These are phyloP conservation scores for Limnephilus auricula DNA, from an alignment of 2,888 invertebrate species.

Conservation along the genomic window DNA sequence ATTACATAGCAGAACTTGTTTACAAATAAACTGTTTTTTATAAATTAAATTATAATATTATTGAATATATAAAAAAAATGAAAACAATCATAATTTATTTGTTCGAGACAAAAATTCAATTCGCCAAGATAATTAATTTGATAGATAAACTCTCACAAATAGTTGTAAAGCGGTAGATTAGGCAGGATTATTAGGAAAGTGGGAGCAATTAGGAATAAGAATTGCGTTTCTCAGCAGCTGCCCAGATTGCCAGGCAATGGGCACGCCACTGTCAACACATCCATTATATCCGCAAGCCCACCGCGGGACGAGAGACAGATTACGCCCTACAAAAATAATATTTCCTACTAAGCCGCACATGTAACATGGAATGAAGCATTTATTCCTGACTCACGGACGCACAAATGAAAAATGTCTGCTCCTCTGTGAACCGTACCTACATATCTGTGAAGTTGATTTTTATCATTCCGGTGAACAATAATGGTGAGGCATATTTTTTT, in stretches of 20 bases:
- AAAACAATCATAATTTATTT: too few species aligned
- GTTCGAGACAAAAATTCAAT: background rate
- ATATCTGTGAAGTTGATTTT: background rate
- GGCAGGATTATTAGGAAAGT: constrained; percentile 16
- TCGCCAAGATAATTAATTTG: constrained; percentile 3
- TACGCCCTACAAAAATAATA: constrained; percentile 11
- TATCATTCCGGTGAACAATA: constrained; percentile 11
- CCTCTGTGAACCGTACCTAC: background rate
- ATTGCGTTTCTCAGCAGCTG: background rate
- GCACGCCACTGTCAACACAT: background rate
- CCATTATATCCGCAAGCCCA: background rate
- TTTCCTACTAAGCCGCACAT: background rate
- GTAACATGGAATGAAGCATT: constrained; percentile 4
- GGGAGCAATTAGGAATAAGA: background rate
- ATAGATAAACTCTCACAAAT: constrained; percentile 5
- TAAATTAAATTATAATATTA: too few species aligned
- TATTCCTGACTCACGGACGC: constrained; percentile 2
- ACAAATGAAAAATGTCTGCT: constrained; percentile 12
- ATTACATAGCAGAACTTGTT: too few species aligned
- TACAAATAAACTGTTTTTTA: too few species aligned
- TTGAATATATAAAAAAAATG: too few species aligned
- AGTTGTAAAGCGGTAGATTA: constrained; percentile 26
- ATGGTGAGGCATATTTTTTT: background rate
- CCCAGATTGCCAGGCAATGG: background rate
- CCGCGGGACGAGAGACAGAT: background rate